These are phyloP conservation scores for Megalops cyprinoides DNA, from an alignment of 2,797 vertebrate genomes.

Conservation along the genomic window DNA sequence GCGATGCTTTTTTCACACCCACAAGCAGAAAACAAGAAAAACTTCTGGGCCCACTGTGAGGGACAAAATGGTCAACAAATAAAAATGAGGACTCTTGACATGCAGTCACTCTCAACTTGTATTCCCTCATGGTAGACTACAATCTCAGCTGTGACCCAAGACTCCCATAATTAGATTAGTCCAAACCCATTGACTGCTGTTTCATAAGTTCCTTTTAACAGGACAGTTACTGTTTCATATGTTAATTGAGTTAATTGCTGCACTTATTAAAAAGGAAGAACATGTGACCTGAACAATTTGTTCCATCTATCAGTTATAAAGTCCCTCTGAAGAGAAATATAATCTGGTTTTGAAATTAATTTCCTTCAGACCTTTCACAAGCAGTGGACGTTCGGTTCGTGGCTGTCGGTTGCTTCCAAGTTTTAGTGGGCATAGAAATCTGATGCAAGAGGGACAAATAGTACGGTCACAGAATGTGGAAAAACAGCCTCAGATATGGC, in stretches of 20 bases:
- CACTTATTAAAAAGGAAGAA: constrained; percentile 22
- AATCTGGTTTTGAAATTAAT: constrained; percentile 8
- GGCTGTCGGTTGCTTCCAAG: neutral
- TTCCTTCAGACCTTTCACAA: neutral
- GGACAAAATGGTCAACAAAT: too few species aligned
- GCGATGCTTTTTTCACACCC: too few species aligned
- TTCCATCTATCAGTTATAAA: neutral
- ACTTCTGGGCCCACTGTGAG: too few species aligned
- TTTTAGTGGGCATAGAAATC: constrained; percentile 7
- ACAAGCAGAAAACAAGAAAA: too few species aligned
- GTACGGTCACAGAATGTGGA: constrained; percentile 16
- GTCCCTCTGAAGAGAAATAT: neutral
- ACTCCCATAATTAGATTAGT: constrained; percentile 25
- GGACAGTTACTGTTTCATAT: constrained; percentile 18
- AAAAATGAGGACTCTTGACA: too few species aligned
- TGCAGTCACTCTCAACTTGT: neutral
- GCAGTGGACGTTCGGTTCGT: neutral
- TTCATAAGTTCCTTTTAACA: constrained; percentile 18
- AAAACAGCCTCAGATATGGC: neutral
- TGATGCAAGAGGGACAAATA: constrained; percentile 18
- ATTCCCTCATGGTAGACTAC: constrained; percentile 5
- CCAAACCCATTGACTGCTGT: constrained; percentile 4
- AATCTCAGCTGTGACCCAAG: neutral
- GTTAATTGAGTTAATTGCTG: constrained; percentile 13
- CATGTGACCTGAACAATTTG: constrained; percentile 19